These are phyloP conservation scores for Ochropleura leucogaster DNA, from an alignment of 2,888 invertebrate species.

Conservation along the genomic window DNA sequence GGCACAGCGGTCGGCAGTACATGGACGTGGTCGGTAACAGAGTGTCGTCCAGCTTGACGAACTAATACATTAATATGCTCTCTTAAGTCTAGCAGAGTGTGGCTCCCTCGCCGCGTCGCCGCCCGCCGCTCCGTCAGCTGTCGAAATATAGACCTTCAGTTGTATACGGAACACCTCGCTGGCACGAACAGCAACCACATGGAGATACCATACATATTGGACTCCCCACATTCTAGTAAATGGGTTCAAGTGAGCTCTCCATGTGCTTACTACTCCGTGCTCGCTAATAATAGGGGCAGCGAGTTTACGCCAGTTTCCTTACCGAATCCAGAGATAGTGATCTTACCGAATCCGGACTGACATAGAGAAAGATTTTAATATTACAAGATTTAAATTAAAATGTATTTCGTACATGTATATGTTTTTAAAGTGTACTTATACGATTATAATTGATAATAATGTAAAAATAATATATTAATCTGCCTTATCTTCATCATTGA, in stretches of 20 bases:
- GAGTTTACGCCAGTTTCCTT: constrained; percentile 21
- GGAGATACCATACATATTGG: not conserved
- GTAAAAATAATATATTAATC: constrained; percentile 22
- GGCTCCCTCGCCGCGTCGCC: constrained; percentile 46
- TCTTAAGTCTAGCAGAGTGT: constrained; percentile 49
- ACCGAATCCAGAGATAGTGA: constrained; percentile 38
- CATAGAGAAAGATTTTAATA: constrained; percentile 38
- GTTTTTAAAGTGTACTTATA: constrained; percentile 35
- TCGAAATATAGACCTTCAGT: constrained; percentile 60
- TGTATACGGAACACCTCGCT: constrained; percentile 11
- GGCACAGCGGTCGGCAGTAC: constrained; percentile 8
- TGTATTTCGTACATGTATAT: constrained; percentile 37
- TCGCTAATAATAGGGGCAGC: constrained; percentile 33
- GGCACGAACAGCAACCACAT: constrained; percentile 23
- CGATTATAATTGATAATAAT: constrained; percentile 20
- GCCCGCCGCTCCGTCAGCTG: constrained; percentile 62
- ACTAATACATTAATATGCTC: constrained; percentile 51
- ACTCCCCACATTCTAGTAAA: not conserved
- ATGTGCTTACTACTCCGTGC: constrained; percentile 45
- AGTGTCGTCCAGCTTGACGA: constrained; percentile 40
- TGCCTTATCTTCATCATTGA: constrained; percentile 20
- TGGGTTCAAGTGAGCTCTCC: constrained; percentile 4
- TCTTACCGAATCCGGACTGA: constrained; percentile 53
- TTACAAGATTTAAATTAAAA: constrained; percentile 21
- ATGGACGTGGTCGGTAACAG: constrained; percentile 23